Evolutionary conservation across 2,797 vertebrate genomes (phyloP).

Genomic region (Lutjanus campechanus): DNA sequence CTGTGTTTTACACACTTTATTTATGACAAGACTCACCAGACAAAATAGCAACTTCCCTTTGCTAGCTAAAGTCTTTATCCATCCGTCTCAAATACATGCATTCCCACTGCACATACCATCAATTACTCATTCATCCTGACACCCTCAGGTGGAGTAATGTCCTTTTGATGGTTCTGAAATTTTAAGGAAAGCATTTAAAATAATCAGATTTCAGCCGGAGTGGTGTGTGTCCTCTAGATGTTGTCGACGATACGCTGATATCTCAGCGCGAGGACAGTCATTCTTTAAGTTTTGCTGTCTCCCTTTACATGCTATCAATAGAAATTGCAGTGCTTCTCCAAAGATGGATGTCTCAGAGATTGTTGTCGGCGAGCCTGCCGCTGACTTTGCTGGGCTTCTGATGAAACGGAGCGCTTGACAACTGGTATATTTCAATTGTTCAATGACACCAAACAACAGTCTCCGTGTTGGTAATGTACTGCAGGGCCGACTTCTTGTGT

Average conservation of each 20-base stretch:
- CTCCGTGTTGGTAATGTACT: slow-evolving; percentile 64
- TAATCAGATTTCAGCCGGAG: slow-evolving; percentile 80
- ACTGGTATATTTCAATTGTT: slow-evolving; percentile 79
- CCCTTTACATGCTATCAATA: slow-evolving; percentile 81
- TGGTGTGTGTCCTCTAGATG: slow-evolving; percentile 87
- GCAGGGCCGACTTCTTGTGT: slow-evolving; percentile 40
- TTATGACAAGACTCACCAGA: slow-evolving; percentile 35
- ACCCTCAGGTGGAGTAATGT: slow-evolving; percentile 80
- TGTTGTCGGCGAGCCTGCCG: slow-evolving; percentile 75
- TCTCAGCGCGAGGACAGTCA: slow-evolving; percentile 77
- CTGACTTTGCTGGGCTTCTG: slow-evolving; percentile 76
- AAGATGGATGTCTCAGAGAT: slow-evolving; percentile 85
- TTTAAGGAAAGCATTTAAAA: slow-evolving; percentile 83
- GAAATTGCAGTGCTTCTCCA: slow-evolving; percentile 75
- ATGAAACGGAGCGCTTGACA: slow-evolving; percentile 76
- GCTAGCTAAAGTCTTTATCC: slow-evolving; percentile 42
- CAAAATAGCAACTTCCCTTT: slow-evolving; percentile 47
- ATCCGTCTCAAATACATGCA: slow-evolving; percentile 58
- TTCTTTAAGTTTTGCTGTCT: slow-evolving; percentile 82
- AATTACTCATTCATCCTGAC: slow-evolving; percentile 83
- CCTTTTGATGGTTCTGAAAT: slow-evolving; percentile 81
- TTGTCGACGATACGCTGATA: slow-evolving; percentile 77
- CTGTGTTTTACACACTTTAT: slow-evolving; percentile 34
- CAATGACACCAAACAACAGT: slow-evolving; percentile 73
- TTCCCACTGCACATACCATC: slow-evolving; percentile 59